Conservation (phyloP, 2,113 vertebrate species). For the Ophthalmolycus amberensis region DNA sequence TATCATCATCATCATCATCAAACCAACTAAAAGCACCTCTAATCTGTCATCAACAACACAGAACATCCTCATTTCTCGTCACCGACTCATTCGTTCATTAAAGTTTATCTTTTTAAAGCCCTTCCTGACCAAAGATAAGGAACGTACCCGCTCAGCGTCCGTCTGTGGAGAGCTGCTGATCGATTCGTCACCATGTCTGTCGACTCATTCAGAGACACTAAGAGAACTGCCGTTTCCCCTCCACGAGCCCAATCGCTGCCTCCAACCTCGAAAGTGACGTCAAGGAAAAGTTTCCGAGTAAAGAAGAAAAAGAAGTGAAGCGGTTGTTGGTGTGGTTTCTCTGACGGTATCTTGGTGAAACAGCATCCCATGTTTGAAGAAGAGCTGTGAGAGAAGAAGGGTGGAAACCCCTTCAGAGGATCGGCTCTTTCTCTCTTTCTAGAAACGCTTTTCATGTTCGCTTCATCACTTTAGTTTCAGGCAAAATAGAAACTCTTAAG, state of each 20-base stretch:
- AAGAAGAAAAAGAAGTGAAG: background rate
- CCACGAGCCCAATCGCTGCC: background rate
- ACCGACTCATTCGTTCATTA: constrained; percentile 16
- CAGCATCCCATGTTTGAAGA: background rate
- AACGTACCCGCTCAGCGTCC: constrained; percentile 14
- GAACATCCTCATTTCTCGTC: background rate
- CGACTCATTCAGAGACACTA: background rate
- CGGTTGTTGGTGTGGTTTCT: constrained; percentile 49
- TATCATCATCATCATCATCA: background rate
- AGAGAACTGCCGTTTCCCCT: background rate
- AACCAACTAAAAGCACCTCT: no score
- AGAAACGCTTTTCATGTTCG: background rate
- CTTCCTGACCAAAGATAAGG: background rate
- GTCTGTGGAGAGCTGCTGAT: background rate
- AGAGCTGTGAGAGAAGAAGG: background rate
- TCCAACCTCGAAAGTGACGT: background rate
- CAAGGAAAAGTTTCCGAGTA: constrained; percentile 8
- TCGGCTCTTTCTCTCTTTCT: background rate
- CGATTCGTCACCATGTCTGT: background rate
- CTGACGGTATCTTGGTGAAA: background rate
- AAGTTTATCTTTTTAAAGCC: background rate
- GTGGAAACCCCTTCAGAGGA: constrained; percentile 12
- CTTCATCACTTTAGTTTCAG: background rate
- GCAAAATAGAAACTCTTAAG: background rate
- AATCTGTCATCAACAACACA: no score